Evolutionary conservation across 53 echinoderm and acorn worm genomes (phyloP).

Genomic region (Temnopleurus reevesii): DNA sequence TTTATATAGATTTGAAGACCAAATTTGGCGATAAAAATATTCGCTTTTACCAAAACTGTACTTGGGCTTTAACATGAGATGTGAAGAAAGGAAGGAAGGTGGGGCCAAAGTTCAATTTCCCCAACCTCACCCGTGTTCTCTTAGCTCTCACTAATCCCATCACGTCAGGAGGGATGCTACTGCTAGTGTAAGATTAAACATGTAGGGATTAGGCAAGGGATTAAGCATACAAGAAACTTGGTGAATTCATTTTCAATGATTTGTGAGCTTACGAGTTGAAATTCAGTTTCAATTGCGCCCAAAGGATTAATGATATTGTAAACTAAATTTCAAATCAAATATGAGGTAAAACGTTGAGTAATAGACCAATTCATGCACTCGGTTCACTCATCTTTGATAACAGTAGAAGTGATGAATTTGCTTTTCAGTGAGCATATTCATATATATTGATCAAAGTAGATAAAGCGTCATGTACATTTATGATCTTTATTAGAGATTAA

Average conservation of each 20-base stretch:
- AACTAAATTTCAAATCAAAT: no score
- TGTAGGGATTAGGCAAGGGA: neutral
- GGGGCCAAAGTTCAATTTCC: slow-evolving; percentile 8
- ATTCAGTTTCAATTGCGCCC: neutral
- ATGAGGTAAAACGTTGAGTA: no score
- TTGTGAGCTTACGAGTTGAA: neutral
- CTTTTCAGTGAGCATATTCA: neutral
- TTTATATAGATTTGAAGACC: no score
- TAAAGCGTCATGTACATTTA: neutral
- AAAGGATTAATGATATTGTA: neutral
- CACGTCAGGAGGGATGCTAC: neutral
- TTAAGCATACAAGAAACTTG: neutral
- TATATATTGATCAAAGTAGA: neutral
- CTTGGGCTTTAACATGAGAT: no score
- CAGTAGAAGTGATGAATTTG: neutral
- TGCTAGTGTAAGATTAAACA: neutral
- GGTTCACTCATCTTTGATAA: neutral
- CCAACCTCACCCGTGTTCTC: neutral
- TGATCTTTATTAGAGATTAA: neutral
- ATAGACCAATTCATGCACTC: no score
- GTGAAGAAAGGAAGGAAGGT: neutral
- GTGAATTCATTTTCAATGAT: neutral
- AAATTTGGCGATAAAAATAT: no score
- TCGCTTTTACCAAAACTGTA: no score
- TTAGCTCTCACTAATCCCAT: neutral